Base-by-base conservation (phyloP, 2,113 vertebrate genomes). In the Zapus hudsonius region DNA sequence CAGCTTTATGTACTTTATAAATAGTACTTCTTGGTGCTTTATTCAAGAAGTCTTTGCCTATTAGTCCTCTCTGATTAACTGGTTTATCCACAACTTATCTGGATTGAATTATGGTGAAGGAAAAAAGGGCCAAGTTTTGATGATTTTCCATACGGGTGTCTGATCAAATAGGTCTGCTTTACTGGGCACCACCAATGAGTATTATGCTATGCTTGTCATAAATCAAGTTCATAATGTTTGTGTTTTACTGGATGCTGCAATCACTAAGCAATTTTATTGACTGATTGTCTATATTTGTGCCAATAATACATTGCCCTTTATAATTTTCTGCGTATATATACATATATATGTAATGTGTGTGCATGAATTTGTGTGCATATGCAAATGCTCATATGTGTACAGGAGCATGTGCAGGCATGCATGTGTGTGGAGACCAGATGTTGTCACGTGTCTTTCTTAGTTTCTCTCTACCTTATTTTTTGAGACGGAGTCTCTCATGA, bases 41-140 rank as follows among this genome's bases (percentile, higher is more conserved):
- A 12, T 29, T 84, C 52, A 66, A 79, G 78, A 70, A 66, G 47
- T 38, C n/a, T 87, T 66, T 95, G 31, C 36, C 52, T 84, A n/a
- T 67, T 8, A 59, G 23, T 84, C 44, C 33, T 78, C 84, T 73
- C 66, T 91, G 84, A 74, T 79, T 64, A 80, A 87, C 38, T 91
- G 78, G 27, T 16, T 84, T 79, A 55, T 73, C 36, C 61, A 88
- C 22, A 61, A 40, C 61, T 47, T 78, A 72, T 79, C 57, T 66
- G 44, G 66, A 57, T 73, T 93, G 84, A 67, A 67, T 70, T 86
- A 73, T 83, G 25, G 8, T 67, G 44, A 70, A 59, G 40, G 40
- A 78, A 83, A 52, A 40, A 15, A 69, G 15, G n/a, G 55, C 70
- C 27, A 67, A 52, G 38, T 78, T 90, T 90, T 40, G 55, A 5